Percentiles rank a stretch among this genome's conserved stretches.
Evolutionary conservation across 2,797 vertebrate species (phyloP).

Genomic region (Pangasius mekongensis): DNA sequence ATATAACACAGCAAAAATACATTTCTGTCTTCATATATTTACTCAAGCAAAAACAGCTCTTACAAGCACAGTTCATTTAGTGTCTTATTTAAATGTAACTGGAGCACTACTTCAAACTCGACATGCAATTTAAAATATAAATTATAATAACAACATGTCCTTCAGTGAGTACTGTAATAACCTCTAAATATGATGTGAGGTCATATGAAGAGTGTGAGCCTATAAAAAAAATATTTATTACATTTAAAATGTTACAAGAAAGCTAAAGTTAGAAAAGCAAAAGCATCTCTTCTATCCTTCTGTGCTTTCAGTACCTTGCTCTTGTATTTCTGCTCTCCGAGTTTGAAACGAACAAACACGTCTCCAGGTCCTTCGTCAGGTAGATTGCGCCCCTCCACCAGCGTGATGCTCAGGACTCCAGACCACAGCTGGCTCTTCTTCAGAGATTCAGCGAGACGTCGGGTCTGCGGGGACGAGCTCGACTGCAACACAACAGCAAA

Average conservation of each 20-base stretch:
- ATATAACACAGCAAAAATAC: not conserved
- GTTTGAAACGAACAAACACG: constrained; percentile 85
- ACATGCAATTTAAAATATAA: not conserved
- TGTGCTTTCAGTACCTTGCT: constrained; percentile 82
- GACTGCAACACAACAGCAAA: constrained; percentile 47
- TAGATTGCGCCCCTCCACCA: constrained; percentile 85
- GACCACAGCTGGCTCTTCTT: constrained; percentile 91
- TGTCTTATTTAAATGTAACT: not conserved
- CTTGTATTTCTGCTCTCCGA: constrained; percentile 90
- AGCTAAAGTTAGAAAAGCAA: too few relatives aligned
- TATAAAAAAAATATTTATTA: not conserved
- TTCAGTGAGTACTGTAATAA: not conserved
- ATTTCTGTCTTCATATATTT: not conserved
- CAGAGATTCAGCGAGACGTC: constrained; percentile 76
- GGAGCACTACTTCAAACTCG: not conserved
- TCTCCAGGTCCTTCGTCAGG: constrained; percentile 75
- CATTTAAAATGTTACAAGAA: not conserved
- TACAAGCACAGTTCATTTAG: not conserved
- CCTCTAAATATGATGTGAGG: not conserved
- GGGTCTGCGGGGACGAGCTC: constrained; percentile 47
- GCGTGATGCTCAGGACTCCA: constrained; percentile 82
- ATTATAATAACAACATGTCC: not conserved
- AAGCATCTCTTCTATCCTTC: not conserved
- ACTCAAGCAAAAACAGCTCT: not conserved
- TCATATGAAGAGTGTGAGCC: not conserved